Evolutionary conservation across 2,113 vertebrate species (phyloP).

Genomic region (Diadophis punctatus): DNA sequence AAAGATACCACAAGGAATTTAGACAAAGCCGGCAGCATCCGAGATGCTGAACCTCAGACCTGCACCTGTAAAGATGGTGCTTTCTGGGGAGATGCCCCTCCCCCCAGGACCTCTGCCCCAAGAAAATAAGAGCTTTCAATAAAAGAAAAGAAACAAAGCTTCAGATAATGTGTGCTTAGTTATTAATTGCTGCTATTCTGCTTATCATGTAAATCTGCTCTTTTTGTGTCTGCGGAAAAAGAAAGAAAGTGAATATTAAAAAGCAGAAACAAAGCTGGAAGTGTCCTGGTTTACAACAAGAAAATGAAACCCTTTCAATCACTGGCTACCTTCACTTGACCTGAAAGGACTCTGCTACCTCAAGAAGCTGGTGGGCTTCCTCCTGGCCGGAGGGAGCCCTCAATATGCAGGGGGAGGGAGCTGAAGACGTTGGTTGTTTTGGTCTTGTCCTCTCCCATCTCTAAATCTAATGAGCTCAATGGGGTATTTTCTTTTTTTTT

Average conservation of each 20-base stretch:
- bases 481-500: not conserved
- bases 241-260: not conserved
- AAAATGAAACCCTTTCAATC: not conserved
- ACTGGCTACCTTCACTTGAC: not conserved
- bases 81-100: not conserved
- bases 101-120: not conserved
- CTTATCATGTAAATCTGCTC: not conserved
- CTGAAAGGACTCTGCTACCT: not conserved
- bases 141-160: conserved; percentile 3
- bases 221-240: not conserved
- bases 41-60: not conserved
- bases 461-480: not conserved
- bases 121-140: not conserved
- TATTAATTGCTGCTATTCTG: not conserved
- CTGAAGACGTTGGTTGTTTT: not conserved
- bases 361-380: not conserved
- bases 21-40: not conserved
- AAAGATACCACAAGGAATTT: not conserved
- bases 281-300: not conserved
- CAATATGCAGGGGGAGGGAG: not conserved
- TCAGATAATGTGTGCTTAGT: not conserved
- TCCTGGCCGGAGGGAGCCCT: not conserved
- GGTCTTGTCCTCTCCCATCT: not conserved
- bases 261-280: not conserved
- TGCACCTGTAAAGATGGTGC: not conserved